These are phyloP conservation scores for Loripinus fragilis DNA, from an alignment of 2,888 invertebrate species.

Conservation along the genomic window DNA sequence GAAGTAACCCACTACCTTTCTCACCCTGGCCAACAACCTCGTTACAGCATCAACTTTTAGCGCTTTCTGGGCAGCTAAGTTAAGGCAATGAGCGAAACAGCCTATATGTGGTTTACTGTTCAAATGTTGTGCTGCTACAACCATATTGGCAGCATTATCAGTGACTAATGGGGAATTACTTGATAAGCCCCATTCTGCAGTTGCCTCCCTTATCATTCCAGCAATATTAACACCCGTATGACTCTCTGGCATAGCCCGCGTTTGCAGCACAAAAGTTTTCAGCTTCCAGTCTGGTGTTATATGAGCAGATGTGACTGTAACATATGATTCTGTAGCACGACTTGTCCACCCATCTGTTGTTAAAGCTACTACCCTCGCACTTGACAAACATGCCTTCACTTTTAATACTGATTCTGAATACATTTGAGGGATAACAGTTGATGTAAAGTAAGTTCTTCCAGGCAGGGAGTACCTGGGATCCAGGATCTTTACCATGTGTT, in stretches of 20 bases:
- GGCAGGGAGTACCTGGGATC: constrained; percentile 26
- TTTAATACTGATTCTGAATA: constrained; percentile 13
- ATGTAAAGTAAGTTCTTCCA: constrained; percentile 26
- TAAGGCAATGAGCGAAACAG: constrained; percentile 48
- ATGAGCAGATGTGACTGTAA: constrained; percentile 27
- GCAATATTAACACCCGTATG: constrained; percentile 45
- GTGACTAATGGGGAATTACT: constrained; percentile 28
- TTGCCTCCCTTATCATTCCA: constrained; percentile 23
- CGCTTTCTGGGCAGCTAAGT: constrained; percentile 35
- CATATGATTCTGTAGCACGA: constrained; percentile 27
- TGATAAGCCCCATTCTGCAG: constrained; percentile 25
- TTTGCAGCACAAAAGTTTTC: constrained; percentile 39
- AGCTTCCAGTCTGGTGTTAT: constrained; percentile 37
- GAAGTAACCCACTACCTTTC: constrained; percentile 24
- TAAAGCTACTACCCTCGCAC: constrained; percentile 21
- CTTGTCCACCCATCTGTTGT: constrained; percentile 34
- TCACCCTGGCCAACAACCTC: no score
- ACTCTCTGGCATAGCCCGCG: constrained; percentile 29
- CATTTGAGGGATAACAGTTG: constrained; percentile 27
- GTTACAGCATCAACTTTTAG: constrained; percentile 23
- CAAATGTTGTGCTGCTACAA: constrained; percentile 27
- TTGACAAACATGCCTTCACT: constrained; percentile 29
- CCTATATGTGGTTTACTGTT: constrained; percentile 31
- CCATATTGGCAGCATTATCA: constrained; percentile 49
- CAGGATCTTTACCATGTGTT: no score